Evolutionary conservation across 2,888 invertebrate genomes (phyloP).

Genomic region (Bembecia ichneumoniformis): DNA sequence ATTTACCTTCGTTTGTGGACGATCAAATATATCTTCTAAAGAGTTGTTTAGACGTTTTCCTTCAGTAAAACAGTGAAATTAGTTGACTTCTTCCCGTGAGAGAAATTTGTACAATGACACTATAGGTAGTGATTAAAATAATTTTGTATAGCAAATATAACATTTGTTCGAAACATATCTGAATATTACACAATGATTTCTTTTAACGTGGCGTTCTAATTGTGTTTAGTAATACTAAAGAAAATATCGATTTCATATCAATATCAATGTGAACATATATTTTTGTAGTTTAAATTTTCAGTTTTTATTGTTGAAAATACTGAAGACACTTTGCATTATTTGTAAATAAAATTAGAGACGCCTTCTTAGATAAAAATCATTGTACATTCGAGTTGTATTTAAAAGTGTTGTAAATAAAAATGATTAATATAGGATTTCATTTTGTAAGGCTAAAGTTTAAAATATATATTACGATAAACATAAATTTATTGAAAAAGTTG

Average conservation of each 20-base stretch:
- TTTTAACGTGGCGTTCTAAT: neutral
- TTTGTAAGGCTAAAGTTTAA: neutral
- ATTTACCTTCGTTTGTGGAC: neutral
- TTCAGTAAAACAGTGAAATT: neutral
- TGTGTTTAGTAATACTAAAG: neutral
- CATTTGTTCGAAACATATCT: constrained; percentile 43
- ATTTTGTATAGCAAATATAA: constrained; percentile 23
- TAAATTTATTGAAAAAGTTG: neutral
- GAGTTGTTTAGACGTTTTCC: neutral
- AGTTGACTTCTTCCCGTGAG: neutral
- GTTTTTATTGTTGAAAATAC: neutral
- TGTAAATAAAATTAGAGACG: constrained; percentile 45
- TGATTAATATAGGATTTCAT: neutral
- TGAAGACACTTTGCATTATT: neutral
- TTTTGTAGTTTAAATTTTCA: neutral
- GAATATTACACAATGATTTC: constrained; percentile 2
- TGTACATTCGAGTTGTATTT: constrained; percentile 13
- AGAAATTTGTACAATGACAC: constrained; percentile 4
- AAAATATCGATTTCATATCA: neutral
- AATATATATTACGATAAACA: neutral
- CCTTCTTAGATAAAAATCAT: constrained; percentile 48
- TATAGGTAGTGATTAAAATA: constrained; percentile 20
- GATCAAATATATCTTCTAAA: neutral
- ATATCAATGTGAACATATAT: neutral
- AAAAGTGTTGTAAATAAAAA: constrained; percentile 32